Percentiles rank a stretch among this genome's conserved stretches.
Evolutionary conservation across 2,888 invertebrate genomes (phyloP).

Genomic region (Mimachlamys varia): DNA sequence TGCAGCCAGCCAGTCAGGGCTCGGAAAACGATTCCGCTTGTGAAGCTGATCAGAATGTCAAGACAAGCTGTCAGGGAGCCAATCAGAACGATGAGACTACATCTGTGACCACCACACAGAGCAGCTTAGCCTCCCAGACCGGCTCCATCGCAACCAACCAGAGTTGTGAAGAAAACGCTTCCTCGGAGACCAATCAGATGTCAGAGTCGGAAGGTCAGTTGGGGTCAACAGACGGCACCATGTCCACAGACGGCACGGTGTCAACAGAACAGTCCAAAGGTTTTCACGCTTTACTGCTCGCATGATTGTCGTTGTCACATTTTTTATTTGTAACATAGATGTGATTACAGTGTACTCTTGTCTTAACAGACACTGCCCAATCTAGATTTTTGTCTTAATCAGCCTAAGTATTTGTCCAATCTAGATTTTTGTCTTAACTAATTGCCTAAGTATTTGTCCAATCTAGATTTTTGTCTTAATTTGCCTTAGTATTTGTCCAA

Average conservation of each 20-base stretch:
- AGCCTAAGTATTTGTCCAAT: no score
- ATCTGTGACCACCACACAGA: slow-evolving; percentile 3
- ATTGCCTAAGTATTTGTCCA: no score
- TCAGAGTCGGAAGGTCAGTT: slow-evolving; percentile 5
- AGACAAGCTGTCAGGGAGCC: background rate
- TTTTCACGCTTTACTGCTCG: background rate
- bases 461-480: no score
- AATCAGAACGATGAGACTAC: slow-evolving; percentile 9
- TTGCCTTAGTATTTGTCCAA: no score
- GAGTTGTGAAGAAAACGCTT: slow-evolving; percentile 13
- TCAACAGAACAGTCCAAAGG: slow-evolving; percentile 28
- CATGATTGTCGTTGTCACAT: background rate
- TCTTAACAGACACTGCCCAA: no score
- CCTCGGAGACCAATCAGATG: slow-evolving; percentile 4
- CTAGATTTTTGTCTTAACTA: no score
- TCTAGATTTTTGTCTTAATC: no score
- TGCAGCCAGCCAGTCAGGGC: background rate
- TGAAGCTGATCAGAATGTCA: background rate
- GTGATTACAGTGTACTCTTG: background rate
- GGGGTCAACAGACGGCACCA: slow-evolving; percentile 3
- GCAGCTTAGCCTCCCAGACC: background rate
- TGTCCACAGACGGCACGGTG: background rate
- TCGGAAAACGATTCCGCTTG: background rate
- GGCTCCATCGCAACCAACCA: background rate
- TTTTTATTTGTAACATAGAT: background rate